A percentile compares a stretch with the other conserved stretches of the same genome.
These are phyloP conservation scores for Carterocephalus palaemon DNA, from an alignment of 2,888 invertebrate genomes.

Conservation along the genomic window DNA sequence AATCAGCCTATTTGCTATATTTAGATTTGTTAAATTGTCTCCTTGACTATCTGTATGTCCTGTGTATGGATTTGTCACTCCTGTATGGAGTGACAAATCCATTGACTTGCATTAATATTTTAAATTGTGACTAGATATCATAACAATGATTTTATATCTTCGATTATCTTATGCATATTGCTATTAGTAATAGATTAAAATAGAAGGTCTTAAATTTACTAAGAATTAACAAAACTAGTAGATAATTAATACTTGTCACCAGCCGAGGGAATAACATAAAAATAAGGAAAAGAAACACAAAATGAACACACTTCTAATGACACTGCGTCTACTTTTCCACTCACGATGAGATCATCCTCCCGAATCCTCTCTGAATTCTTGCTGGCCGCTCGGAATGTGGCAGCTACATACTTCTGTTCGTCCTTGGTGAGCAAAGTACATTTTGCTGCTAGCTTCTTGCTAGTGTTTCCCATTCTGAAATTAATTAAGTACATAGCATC, in stretches of 20 bases:
- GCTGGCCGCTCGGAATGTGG: constrained; percentile 80
- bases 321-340: constrained; percentile 70
- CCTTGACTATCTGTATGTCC: too few species aligned
- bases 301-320: constrained; percentile 75
- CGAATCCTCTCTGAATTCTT: constrained; percentile 82
- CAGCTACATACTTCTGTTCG: constrained; percentile 81
- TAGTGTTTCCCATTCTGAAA: constrained; percentile 79
- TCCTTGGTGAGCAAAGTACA: constrained; percentile 81
- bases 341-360: constrained; percentile 83
- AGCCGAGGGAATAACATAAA: constrained; percentile 28
- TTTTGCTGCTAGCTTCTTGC: constrained; percentile 82
- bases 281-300: constrained; percentile 48
- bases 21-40: too few species aligned
- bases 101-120: too few species aligned
- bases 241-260: constrained; percentile 22
- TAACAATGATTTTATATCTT: too few species aligned
- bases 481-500: background rate
- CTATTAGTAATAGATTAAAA: too few species aligned
- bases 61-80: too few species aligned
- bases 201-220: too few species aligned
- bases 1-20: too few species aligned
- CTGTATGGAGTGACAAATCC: too few species aligned
- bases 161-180: too few species aligned
- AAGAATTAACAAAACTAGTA: too few species aligned
- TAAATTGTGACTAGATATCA: too few species aligned